Percentiles rank a stretch among this genome's conserved stretches.
Conservation (phyloP, 2,888 invertebrate genomes). For the Aquatica leii region DNA sequence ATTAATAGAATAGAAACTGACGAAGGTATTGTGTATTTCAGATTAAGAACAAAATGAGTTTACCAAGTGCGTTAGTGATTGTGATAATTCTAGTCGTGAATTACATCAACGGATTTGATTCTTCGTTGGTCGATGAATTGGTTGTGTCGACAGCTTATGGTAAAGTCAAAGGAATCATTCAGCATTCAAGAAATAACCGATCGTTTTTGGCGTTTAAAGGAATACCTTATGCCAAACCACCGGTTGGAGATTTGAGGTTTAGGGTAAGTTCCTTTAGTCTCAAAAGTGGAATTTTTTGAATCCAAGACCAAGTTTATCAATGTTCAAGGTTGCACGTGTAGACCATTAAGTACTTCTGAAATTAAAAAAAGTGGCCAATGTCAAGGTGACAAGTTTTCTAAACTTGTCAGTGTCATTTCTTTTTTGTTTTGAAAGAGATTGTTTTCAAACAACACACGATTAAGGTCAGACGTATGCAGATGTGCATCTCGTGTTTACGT, state of each 20-base stretch:
- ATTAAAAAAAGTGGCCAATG: not conserved
- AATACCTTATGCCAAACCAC: conserved; percentile 29
- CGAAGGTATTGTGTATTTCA: no score
- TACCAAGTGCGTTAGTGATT: not conserved
- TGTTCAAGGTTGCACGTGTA: conserved; percentile 7
- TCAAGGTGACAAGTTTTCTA: not conserved
- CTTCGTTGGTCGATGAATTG: not conserved
- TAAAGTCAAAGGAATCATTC: conserved; percentile 14
- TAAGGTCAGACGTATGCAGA: no score
- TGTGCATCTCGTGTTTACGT: no score
- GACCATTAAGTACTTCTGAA: not conserved
- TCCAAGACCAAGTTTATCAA: not conserved
- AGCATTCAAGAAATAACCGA: not conserved
- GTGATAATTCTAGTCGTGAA: not conserved
- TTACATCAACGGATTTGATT: not conserved
- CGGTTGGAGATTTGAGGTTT: conserved; percentile 26
- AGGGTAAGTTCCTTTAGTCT: conserved; percentile 22
- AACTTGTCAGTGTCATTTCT: not conserved
- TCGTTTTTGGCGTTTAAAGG: conserved; percentile 25
- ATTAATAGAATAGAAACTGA: no score
- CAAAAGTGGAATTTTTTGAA: no score
- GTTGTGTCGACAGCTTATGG: conserved; percentile 15
- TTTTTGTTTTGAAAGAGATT: not conserved
- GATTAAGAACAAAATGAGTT: no score
- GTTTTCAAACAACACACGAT: no score